A percentile compares a stretch with the other conserved stretches of the same genome.
phyloP scores from a whole-genome alignment of 2,888 invertebrate species.

The Himalopsyche anomala region DNA sequence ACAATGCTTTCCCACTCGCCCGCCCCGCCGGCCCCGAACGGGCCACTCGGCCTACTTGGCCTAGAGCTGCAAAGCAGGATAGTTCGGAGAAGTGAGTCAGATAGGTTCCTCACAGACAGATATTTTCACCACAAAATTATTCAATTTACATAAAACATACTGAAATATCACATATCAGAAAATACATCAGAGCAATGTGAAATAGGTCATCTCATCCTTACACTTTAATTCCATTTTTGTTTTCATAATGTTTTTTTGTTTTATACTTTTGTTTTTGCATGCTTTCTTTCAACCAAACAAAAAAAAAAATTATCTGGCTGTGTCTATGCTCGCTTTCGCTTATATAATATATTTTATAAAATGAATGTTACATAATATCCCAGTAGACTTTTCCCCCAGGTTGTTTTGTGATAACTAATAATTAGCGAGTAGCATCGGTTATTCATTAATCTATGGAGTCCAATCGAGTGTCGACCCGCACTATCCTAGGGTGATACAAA shows the following conservation, averaged over 20 bases:
- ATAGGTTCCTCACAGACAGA: slow-evolving; percentile 64
- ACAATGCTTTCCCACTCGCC: slow-evolving; percentile 50
- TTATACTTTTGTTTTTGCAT: slow-evolving; percentile 55
- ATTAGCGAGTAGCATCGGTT: slow-evolving; percentile 13
- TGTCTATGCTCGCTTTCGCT: slow-evolving; percentile 63
- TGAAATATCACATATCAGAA: slow-evolving; percentile 24
- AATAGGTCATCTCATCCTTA: slow-evolving; percentile 46
- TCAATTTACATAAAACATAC: slow-evolving; percentile 44
- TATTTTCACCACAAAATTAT: slow-evolving; percentile 47
- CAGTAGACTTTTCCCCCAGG: slow-evolving; percentile 27
- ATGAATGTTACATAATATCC: slow-evolving; percentile 22
- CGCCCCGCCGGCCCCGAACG: slow-evolving; percentile 53
- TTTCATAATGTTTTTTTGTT: slow-evolving; percentile 47
- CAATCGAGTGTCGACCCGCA: slow-evolving; percentile 35
- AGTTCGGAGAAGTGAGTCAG: slow-evolving; percentile 66
- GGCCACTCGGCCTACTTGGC: slow-evolving; percentile 50
- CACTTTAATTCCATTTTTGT: slow-evolving; percentile 41
- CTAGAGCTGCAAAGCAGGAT: slow-evolving; percentile 61
- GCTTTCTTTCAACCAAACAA: slow-evolving; percentile 49
- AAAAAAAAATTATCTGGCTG: slow-evolving; percentile 51
- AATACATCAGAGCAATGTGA: slow-evolving; percentile 41
- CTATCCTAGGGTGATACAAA: slow-evolving; percentile 39
- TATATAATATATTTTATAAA: slow-evolving; percentile 50
- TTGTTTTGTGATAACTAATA: slow-evolving; percentile 31
- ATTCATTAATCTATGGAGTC: slow-evolving; percentile 3